Evolutionary conservation across 2,113 vertebrate genomes (phyloP).

Genomic region (Platycercus adscitus): DNA sequence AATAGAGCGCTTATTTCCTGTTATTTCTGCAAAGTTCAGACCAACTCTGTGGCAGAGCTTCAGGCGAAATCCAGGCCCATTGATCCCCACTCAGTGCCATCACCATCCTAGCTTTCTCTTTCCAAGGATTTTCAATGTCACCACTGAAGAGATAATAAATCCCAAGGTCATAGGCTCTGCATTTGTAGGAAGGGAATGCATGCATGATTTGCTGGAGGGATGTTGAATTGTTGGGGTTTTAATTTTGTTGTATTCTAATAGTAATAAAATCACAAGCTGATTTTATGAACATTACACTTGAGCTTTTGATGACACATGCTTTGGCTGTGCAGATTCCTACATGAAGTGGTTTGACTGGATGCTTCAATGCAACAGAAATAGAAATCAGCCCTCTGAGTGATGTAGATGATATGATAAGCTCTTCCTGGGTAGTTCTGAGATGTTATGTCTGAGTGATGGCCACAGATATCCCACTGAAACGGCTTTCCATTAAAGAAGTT

Average conservation of each 20-base stretch:
- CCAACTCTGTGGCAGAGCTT: neutral
- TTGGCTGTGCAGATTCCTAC: neutral
- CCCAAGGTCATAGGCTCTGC: neutral
- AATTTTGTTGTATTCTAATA: neutral
- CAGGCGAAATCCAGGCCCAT: neutral
- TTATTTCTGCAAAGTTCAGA: neutral
- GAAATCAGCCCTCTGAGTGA: neutral
- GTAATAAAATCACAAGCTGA: neutral
- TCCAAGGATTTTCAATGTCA: neutral
- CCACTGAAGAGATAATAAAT: neutral
- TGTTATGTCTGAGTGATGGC: neutral
- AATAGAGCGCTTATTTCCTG: neutral
- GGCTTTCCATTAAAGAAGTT: neutral
- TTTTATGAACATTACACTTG: neutral
- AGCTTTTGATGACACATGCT: neutral
- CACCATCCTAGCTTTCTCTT: neutral
- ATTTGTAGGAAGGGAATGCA: neutral
- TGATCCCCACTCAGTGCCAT: neutral
- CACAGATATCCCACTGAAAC: neutral
- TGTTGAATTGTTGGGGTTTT: neutral
- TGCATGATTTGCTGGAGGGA: neutral
- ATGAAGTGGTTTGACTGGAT: neutral
- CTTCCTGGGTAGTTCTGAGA: neutral
- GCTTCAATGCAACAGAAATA: neutral
- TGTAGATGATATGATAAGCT: neutral